These are phyloP conservation scores for Callopanchax toddi DNA, from an alignment of 2,113 vertebrate species.

Conservation along the genomic window DNA sequence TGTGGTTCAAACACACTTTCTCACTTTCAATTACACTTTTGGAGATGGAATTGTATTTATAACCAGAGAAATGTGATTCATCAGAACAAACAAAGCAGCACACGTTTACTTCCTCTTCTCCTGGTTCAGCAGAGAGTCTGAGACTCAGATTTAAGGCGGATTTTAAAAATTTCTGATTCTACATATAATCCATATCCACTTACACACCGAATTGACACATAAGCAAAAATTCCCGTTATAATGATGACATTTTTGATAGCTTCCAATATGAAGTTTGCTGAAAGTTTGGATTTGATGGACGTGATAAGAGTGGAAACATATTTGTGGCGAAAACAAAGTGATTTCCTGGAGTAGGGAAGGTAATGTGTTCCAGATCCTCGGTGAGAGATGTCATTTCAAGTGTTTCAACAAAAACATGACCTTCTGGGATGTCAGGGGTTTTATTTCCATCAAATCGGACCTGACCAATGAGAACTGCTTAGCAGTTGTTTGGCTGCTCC, in stretches of 20 bases:
- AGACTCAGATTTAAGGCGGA: constrained; percentile 40
- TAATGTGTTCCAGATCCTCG: constrained; percentile 47
- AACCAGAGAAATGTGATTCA: constrained; percentile 62
- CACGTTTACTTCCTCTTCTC: constrained; percentile 4
- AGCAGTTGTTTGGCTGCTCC: constrained; percentile 1
- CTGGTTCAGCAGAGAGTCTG: constrained; percentile 12
- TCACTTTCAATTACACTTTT: constrained; percentile 71
- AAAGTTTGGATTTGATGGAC: constrained; percentile 40
- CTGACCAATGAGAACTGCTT: constrained; percentile 17
- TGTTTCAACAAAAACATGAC: constrained; percentile 22
- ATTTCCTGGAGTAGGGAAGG: constrained; percentile 31
- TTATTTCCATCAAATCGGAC: constrained; percentile 17
- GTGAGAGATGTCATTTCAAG: constrained; percentile 42
- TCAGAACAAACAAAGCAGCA: constrained; percentile 70
- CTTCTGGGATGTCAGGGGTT: constrained; percentile 9
- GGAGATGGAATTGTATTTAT: constrained; percentile 57
- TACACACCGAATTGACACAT: not conserved
- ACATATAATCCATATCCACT: constrained; percentile 32
- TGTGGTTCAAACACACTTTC: constrained; percentile 51
- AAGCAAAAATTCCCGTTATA: constrained; percentile 24
- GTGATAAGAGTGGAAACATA: constrained; percentile 23
- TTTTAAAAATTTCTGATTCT: not conserved
- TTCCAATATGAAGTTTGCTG: constrained; percentile 25
- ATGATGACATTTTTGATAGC: constrained; percentile 27
- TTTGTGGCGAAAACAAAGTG: constrained; percentile 27